Evolutionary conservation across 2,113 vertebrate genomes (phyloP).

Genomic region (Neolamprologus tretocephalus): DNA sequence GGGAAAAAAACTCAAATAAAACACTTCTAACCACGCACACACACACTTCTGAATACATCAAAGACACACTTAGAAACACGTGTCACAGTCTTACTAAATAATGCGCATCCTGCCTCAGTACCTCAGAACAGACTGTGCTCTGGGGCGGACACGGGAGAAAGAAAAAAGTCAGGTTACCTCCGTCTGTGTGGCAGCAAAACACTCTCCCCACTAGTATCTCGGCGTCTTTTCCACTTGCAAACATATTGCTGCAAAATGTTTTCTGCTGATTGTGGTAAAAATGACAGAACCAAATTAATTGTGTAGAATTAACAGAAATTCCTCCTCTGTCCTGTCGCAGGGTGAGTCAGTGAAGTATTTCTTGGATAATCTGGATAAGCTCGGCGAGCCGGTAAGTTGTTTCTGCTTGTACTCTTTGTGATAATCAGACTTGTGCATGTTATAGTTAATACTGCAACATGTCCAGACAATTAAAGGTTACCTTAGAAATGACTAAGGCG

Average conservation of each 20-base stretch:
- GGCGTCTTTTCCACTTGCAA: neutral
- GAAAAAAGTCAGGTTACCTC: neutral
- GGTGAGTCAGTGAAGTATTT: conserved; percentile 99
- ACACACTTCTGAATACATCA: conserved; percentile 26
- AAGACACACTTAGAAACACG: neutral
- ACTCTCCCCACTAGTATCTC: neutral
- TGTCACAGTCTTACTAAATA: neutral
- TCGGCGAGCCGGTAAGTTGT: conserved; percentile 86
- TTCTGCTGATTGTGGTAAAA: neutral
- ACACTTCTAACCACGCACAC: neutral
- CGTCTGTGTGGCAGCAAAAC: neutral
- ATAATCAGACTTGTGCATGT: neutral
- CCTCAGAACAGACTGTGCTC: neutral
- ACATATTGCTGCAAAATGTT: neutral
- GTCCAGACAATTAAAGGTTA: neutral
- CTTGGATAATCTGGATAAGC: conserved; percentile 98
- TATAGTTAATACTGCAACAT: neutral
- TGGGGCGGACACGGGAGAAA: neutral
- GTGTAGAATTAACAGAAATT: conserved; percentile 32
- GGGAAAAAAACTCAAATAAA: neutral
- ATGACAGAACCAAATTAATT: neutral
- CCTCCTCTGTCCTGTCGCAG: conserved; percentile 65
- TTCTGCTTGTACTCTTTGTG: conserved; percentile 13
- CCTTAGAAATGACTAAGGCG: rapidly evolving
- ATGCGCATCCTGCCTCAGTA: conserved; percentile 25